phyloP scores from a whole-genome alignment of 2,113 vertebrate genomes.

The Centropus bengalensis region DNA sequence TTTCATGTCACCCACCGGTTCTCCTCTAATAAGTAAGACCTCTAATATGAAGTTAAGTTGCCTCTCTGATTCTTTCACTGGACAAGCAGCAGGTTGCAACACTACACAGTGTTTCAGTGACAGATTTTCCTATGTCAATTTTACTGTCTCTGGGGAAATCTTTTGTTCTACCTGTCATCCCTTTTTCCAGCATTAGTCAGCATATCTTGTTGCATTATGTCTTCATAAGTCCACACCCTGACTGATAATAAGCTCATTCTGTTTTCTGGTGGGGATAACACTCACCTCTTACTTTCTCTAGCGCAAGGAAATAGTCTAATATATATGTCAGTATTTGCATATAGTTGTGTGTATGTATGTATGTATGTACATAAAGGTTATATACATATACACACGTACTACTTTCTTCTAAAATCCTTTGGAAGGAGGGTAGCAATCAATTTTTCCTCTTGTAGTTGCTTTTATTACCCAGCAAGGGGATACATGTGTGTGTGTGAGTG shows the following conservation, averaged over 20 bases:
- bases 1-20: background rate
- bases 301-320: background rate
- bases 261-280: background rate
- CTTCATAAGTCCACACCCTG: background rate
- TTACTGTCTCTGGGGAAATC: background rate
- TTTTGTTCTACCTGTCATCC: background rate
- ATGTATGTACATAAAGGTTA: background rate
- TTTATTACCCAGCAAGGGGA: background rate
- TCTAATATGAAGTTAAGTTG: background rate
- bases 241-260: conserved; percentile 6
- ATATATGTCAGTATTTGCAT: background rate
- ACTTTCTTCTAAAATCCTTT: background rate
- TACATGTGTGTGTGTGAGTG: accelerated
- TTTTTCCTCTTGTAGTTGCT: background rate
- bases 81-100: background rate
- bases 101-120: background rate
- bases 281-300: background rate
- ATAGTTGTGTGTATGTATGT: too few relatives aligned
- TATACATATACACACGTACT: accelerated
- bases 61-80: background rate
- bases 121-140: background rate
- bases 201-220: conserved; percentile 19
- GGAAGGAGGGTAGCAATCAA: background rate
- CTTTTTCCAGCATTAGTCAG: background rate
- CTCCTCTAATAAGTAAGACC: background rate